phyloP scores from a whole-genome alignment of 2,113 vertebrate genomes.

The Stictonetta naevosa region DNA sequence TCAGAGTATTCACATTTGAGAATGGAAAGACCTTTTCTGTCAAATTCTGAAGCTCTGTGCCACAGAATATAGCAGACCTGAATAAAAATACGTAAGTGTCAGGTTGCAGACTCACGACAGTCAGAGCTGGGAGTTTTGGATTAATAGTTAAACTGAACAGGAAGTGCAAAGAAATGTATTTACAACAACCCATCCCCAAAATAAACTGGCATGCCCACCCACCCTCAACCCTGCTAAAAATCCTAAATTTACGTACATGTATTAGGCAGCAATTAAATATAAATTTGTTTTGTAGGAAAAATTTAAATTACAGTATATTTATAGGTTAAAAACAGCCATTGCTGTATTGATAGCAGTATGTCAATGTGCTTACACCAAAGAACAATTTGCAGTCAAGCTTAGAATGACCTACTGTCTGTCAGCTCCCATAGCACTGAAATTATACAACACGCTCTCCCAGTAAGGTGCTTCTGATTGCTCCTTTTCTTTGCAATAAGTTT shows the following conservation, averaged over 20 bases:
- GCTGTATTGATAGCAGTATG: conserved; percentile 55
- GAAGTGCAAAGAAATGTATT: conserved; percentile 44
- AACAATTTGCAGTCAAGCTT: conserved; percentile 62
- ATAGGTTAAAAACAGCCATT: conserved; percentile 67
- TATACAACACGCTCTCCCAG: not conserved
- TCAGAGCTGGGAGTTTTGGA: conserved; percentile 37
- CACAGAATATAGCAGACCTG: not conserved
- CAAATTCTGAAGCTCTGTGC: conserved; percentile 23
- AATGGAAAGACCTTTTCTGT: conserved; percentile 35
- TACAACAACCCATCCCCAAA: conserved; percentile 2
- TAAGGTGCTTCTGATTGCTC: conserved; percentile 68
- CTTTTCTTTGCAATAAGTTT: conserved; percentile 19
- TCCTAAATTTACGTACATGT: conserved; percentile 55
- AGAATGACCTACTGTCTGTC: conserved; percentile 1
- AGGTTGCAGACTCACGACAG: conserved; percentile 17
- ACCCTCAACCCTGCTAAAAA: conserved; percentile 42
- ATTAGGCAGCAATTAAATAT: conserved; percentile 74
- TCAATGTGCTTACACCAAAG: conserved; percentile 66
- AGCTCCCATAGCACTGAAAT: not conserved
- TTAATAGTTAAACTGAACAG: not conserved
- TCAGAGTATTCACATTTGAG: conserved; percentile 36
- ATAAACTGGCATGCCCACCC: not conserved
- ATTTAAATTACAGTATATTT: conserved; percentile 73
- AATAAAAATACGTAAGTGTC: not conserved
- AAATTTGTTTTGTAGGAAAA: conserved; percentile 75